These are phyloP conservation scores for Drosophila cracens DNA, from an alignment of 2,888 invertebrate species.

Conservation along the genomic window DNA sequence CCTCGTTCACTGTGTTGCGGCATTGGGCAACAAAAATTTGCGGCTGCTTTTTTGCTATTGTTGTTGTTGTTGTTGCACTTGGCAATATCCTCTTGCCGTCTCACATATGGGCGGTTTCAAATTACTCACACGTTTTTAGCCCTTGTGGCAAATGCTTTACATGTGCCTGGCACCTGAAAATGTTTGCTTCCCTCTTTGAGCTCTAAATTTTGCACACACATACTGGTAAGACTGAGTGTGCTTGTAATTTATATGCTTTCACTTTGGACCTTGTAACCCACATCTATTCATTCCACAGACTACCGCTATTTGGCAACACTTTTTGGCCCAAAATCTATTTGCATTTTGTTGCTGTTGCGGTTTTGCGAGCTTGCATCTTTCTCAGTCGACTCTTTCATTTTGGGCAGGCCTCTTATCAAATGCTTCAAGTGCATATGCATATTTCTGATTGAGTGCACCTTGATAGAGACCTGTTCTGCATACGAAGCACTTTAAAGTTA, in stretches of 20 bases:
- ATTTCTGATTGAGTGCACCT: constrained; percentile 1
- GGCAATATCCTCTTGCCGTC: constrained; percentile 31
- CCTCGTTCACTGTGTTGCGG: constrained; percentile 28
- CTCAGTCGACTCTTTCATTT: background rate
- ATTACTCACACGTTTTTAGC: constrained; percentile 32
- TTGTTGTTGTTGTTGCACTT: constrained; percentile 14
- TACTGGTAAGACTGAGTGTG: constrained; percentile 18
- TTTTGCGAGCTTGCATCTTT: background rate
- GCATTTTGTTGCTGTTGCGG: constrained; percentile 8
- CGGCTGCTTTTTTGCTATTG: constrained; percentile 4
- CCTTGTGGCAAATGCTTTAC: constrained; percentile 44
- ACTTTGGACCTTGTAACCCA: constrained; percentile 16
- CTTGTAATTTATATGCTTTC: constrained; percentile 49
- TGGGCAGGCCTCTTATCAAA: background rate
- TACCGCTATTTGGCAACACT: constrained; percentile 20
- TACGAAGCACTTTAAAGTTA: background rate
- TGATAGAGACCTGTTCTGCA: background rate
- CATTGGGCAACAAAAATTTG: constrained; percentile 30
- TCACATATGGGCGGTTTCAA: constrained; percentile 24
- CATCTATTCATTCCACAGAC: constrained; percentile 17
- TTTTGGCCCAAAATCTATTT: constrained; percentile 7
- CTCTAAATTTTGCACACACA: constrained; percentile 1
- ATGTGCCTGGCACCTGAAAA: constrained; percentile 54
- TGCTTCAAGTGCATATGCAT: constrained; percentile 17
- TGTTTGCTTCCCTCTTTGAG: constrained; percentile 15